A percentile compares a stretch with the other conserved stretches of the same genome.
Evolutionary conservation across 1,140 invertebrate species (phyloP).

Genomic region (Pseudoatta argentina): DNA sequence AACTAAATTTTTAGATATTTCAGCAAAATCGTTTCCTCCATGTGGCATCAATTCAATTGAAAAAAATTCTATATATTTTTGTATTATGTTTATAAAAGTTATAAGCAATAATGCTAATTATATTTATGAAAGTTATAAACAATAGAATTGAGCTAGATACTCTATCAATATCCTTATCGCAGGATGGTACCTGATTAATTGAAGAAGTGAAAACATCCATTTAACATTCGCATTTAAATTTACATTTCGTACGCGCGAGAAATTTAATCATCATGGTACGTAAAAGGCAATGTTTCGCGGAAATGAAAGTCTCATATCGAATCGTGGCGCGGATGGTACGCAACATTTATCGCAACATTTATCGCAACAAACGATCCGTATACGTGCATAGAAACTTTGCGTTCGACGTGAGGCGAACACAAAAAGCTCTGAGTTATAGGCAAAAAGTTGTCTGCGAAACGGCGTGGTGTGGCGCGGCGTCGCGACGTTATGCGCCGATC

Average conservation of each 20-base stretch:
- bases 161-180: too few relatives aligned
- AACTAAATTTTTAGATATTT: too few relatives aligned
- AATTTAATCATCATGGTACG: slow-evolving; percentile 2
- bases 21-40: too few relatives aligned
- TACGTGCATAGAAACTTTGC: neutral
- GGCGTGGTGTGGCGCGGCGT: neutral
- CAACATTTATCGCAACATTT: slow-evolving; percentile 41
- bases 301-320: neutral
- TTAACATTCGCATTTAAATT: neutral
- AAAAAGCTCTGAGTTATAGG: slow-evolving; percentile 43
- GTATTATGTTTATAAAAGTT: too few relatives aligned
- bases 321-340: slow-evolving; percentile 7
- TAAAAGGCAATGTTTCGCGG: neutral
- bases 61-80: too few relatives aligned
- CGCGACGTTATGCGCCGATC: slow-evolving; percentile 23
- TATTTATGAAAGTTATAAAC: too few relatives aligned
- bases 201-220: neutral
- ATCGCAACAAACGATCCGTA: slow-evolving; percentile 18
- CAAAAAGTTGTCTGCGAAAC: slow-evolving; percentile 39
- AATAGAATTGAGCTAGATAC: too few relatives aligned
- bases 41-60: too few relatives aligned
- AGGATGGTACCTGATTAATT: too few relatives aligned
- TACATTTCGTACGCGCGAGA: neutral
- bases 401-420: neutral
- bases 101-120: too few relatives aligned